Evolutionary conservation across 2,113 vertebrate species (phyloP).

Genomic region (Elanoides forficatus): DNA sequence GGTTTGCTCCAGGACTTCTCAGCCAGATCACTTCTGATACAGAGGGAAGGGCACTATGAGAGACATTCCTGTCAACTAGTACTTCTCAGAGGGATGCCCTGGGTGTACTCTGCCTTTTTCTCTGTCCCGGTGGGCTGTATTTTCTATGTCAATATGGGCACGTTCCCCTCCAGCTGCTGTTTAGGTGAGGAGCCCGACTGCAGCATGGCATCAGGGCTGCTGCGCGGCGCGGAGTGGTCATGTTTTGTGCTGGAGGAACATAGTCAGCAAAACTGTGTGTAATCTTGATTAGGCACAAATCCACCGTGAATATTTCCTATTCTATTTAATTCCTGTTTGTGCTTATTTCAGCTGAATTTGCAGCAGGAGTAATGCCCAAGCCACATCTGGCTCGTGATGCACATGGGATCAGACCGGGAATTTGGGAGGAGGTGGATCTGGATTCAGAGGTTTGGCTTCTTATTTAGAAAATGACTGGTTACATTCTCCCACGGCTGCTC

Average conservation of each 20-base stretch:
- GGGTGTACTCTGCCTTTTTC: background rate
- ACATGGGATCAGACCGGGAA: background rate
- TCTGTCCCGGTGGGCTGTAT: background rate
- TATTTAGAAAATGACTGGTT: conserved; percentile 21
- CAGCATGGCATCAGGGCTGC: background rate
- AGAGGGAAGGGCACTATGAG: conserved; percentile 37
- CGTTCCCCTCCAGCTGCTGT: background rate
- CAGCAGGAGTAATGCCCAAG: conserved; percentile 1
- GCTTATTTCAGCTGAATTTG: conserved; percentile 22
- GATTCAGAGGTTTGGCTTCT: conserved; percentile 37
- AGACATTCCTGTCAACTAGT: background rate
- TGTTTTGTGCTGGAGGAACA: accelerated
- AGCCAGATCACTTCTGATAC: conserved; percentile 53
- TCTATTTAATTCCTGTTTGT: background rate
- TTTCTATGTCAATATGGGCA: background rate
- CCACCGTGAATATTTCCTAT: background rate
- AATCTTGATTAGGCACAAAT: background rate
- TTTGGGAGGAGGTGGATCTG: conserved; percentile 32
- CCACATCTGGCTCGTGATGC: conserved; percentile 9
- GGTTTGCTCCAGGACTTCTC: conserved; percentile 55
- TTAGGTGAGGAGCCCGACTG: background rate
- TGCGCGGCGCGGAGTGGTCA: accelerated
- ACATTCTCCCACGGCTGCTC: conserved; percentile 31
- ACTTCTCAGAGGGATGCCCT: background rate
- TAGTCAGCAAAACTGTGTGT: background rate